Evolutionary conservation across 2,113 vertebrate genomes (phyloP).

Genomic region (Ceyx margarethae): DNA sequence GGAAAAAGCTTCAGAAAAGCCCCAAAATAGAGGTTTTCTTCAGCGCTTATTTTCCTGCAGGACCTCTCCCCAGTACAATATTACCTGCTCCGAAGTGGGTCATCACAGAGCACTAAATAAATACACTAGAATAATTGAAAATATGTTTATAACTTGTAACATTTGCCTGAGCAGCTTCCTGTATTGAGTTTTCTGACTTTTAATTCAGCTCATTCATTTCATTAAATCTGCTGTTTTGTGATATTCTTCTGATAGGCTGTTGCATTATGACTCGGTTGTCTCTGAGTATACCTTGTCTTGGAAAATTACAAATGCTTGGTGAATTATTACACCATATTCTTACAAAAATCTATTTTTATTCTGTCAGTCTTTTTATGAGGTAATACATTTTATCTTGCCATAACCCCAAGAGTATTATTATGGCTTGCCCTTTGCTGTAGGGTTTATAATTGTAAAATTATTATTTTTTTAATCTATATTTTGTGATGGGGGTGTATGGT

Average conservation of each 20-base stretch:
- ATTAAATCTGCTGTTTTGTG: background rate
- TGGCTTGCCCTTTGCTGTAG: background rate
- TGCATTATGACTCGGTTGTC: background rate
- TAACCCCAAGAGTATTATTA: background rate
- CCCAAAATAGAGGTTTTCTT: no score
- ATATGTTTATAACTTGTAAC: background rate
- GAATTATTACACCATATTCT: background rate
- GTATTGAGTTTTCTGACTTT: background rate
- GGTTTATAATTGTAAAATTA: background rate
- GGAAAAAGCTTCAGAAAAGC: no score
- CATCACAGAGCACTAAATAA: background rate
- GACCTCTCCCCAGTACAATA: no score
- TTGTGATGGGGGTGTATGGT: accelerated
- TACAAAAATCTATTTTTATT: background rate
- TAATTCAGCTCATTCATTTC: background rate
- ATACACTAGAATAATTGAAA: background rate
- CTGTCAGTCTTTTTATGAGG: background rate
- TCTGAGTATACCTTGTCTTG: background rate
- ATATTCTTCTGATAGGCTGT: background rate
- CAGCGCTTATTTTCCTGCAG: no score
- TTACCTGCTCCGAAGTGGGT: no score
- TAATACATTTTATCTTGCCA: background rate
- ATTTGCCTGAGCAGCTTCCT: background rate
- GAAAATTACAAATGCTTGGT: background rate
- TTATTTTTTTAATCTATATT: background rate